Evolutionary conservation across 2,888 invertebrate species (phyloP).

Genomic region (Thereva nobilitata): DNA sequence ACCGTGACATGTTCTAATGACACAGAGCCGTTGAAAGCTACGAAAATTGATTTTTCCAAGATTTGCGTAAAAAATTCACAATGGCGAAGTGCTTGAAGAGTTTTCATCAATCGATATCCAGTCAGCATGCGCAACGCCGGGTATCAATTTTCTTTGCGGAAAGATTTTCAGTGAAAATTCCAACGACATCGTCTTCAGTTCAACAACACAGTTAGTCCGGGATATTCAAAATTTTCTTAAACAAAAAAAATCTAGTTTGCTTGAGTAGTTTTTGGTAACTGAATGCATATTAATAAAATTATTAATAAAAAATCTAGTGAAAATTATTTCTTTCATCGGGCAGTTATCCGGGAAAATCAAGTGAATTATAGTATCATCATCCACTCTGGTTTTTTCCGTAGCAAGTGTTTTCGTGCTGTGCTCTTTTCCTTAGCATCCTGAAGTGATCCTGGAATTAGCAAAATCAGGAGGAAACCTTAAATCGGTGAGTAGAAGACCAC

Average conservation of each 20-base stretch:
- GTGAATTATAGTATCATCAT: no score
- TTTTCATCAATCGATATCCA: constrained; percentile 28
- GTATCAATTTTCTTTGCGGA: constrained; percentile 5
- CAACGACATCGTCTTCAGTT: constrained; percentile 23
- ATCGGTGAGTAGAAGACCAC: constrained; percentile 20
- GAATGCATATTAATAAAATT: neutral
- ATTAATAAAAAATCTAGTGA: no score
- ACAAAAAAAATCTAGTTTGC: constrained; percentile 3
- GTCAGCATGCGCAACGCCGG: constrained; percentile 12
- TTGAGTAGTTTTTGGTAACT: constrained; percentile 4
- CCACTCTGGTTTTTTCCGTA: no score
- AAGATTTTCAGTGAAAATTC: constrained; percentile 17
- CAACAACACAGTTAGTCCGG: constrained; percentile 24
- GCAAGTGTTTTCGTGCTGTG: no score
- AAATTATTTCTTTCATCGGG: no score
- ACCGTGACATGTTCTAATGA: constrained; percentile 16
- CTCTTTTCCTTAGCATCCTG: no score
- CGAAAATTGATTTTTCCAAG: constrained; percentile 31
- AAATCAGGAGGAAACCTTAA: neutral
- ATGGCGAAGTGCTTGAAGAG: constrained; percentile 8
- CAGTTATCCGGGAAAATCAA: no score
- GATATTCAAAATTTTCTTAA: constrained; percentile 19
- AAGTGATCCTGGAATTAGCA: neutral
- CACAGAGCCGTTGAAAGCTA: constrained; percentile 18
- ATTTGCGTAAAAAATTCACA: constrained; percentile 7